Evolutionary conservation across 2,113 vertebrate genomes (phyloP).

Genomic region (Coreoperca whiteheadi): DNA sequence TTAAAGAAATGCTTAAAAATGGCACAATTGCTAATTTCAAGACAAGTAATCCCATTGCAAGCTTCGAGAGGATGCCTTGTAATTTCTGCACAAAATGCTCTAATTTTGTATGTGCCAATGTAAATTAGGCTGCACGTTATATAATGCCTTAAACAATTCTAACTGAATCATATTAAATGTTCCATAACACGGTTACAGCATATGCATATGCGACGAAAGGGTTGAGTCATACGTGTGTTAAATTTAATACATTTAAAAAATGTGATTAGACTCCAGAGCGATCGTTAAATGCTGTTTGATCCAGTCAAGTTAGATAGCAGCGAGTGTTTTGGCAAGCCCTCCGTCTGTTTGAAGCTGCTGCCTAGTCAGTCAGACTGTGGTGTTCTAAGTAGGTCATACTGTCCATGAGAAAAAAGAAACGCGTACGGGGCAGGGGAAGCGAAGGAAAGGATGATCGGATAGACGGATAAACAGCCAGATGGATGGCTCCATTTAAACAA

Average conservation of each 20-base stretch:
- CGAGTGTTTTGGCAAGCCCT: constrained; percentile 2
- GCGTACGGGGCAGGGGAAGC: not conserved
- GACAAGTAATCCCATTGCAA: not conserved
- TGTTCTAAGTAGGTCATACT: constrained; percentile 37
- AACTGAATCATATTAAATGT: not conserved
- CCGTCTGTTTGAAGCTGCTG: constrained; percentile 5
- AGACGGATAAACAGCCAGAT: not conserved
- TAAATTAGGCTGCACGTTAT: not conserved
- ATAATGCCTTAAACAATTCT: not conserved
- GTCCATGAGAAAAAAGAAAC: constrained; percentile 12
- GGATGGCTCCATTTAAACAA: not conserved
- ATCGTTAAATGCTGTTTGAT: not conserved
- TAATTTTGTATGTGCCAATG: not conserved
- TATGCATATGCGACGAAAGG: not conserved
- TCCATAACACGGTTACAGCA: not conserved
- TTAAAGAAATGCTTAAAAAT: not conserved
- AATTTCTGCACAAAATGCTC: not conserved
- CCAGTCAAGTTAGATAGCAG: not conserved
- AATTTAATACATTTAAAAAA: constrained; percentile 6
- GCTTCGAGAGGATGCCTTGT: not conserved
- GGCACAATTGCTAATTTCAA: not conserved
- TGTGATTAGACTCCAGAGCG: not conserved
- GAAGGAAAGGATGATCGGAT: not conserved
- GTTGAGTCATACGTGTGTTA: constrained; percentile 12
- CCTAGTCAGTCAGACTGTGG: constrained; percentile 35